These are phyloP conservation scores for Sycophaga agraensis DNA, from an alignment of 1,140 invertebrate genomes.

Conservation along the genomic window DNA sequence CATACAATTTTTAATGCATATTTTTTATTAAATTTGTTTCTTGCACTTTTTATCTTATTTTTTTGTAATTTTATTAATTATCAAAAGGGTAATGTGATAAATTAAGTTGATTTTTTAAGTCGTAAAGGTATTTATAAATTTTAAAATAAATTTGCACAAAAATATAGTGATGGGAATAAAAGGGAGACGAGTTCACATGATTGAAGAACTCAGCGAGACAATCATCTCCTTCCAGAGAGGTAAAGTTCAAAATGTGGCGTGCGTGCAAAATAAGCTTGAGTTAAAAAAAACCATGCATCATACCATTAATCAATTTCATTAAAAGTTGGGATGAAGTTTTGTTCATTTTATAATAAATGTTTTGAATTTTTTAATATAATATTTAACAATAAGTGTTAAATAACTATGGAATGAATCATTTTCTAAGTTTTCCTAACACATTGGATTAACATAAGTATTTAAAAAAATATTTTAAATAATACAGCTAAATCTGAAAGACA, in stretches of 20 bases:
- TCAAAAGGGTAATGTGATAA: not conserved
- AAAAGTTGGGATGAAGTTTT: no score
- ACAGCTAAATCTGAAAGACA: no score
- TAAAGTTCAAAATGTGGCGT: constrained; percentile 60
- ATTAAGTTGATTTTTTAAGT: not conserved
- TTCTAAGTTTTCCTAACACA: no score
- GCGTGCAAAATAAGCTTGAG: constrained; percentile 47
- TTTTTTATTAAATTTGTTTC: not conserved
- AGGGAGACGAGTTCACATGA: constrained; percentile 94
- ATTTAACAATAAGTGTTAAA: no score
- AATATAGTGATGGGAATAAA: constrained; percentile 96
- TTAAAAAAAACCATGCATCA: constrained; percentile 23
- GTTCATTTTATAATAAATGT: no score
- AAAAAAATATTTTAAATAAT: not conserved
- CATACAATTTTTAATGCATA: not conserved
- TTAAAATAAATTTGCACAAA: constrained; percentile 46
- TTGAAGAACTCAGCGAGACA: constrained; percentile 95
- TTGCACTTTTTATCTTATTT: not conserved
- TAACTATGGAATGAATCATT: no score
- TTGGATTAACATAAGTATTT: not conserved
- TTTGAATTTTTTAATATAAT: no score
- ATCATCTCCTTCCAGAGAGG: constrained; percentile 98
- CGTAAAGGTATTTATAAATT: constrained; percentile 10
- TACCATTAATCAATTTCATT: constrained; percentile 22
- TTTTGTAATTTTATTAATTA: not conserved